Evolutionary conservation across 2,113 vertebrate species (phyloP).

Genomic region (Micronycteris hirsuta): DNA sequence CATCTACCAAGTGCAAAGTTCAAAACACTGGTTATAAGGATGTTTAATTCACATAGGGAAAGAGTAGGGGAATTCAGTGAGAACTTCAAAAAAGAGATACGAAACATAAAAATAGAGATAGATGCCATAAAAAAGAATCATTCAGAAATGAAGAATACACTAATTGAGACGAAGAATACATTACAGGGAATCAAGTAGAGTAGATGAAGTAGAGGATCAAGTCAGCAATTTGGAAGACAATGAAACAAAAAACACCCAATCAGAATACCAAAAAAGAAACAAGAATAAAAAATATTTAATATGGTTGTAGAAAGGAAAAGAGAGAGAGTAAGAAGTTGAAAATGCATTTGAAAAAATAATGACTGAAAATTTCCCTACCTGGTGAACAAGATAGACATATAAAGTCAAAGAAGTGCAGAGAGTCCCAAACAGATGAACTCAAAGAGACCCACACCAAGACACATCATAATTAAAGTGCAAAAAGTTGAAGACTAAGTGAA

Average conservation of each 20-base stretch:
- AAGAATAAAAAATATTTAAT: not conserved
- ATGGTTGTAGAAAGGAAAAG: not conserved
- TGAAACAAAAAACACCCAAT: not conserved
- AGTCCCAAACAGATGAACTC: not conserved
- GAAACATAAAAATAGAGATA: not conserved
- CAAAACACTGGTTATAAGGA: not conserved
- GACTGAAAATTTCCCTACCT: not conserved
- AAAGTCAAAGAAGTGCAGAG: not conserved
- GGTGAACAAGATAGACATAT: not conserved
- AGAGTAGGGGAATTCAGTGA: not conserved
- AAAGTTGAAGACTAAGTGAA: not conserved
- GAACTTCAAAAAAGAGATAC: not conserved
- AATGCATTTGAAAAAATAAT: not conserved
- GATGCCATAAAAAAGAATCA: not conserved
- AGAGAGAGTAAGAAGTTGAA: not conserved
- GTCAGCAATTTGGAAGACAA: not conserved
- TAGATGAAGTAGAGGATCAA: not conserved
- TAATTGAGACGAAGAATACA: not conserved
- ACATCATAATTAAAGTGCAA: not conserved
- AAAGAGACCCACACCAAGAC: not conserved
- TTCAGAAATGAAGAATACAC: not conserved
- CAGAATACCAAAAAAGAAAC: not conserved
- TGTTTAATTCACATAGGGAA: not conserved
- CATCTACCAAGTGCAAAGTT: not conserved
- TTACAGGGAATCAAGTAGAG: not conserved